These are phyloP conservation scores for Dryadula phaetusa DNA, from an alignment of 2,888 invertebrate genomes.

Conservation along the genomic window DNA sequence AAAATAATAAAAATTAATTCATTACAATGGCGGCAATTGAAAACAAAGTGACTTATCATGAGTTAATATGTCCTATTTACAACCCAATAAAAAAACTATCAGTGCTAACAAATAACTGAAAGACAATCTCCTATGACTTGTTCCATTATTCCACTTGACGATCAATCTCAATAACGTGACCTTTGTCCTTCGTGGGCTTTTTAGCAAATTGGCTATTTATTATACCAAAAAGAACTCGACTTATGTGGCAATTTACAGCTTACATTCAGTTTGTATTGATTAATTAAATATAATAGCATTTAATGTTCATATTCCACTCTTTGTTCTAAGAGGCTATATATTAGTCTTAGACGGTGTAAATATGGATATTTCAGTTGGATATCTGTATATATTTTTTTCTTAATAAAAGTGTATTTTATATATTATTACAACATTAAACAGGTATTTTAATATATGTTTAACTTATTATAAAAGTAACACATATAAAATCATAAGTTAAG, in stretches of 20 bases:
- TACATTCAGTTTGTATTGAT: constrained; percentile 1
- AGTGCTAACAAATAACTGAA: background rate
- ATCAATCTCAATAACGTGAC: constrained; percentile 47
- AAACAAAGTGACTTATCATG: background rate
- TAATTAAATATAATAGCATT: background rate
- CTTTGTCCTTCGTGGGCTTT: constrained; percentile 66
- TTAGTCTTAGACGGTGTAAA: no score
- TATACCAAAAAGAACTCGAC: constrained; percentile 52
- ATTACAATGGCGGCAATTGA: no score
- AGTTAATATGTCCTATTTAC: no score
- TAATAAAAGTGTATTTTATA: no score
- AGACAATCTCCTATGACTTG: constrained; percentile 17
- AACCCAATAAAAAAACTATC: background rate
- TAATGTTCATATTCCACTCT: background rate
- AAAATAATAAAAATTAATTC: no score
- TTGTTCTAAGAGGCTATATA: no score
- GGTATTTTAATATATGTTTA: background rate
- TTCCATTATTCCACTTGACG: constrained; percentile 5
- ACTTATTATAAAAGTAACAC: background rate
- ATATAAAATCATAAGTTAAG: background rate
- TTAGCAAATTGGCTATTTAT: constrained; percentile 65
- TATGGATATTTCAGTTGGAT: no score
- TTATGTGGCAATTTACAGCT: constrained; percentile 21
- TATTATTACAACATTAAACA: background rate
- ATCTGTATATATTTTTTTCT: no score